These are phyloP conservation scores for Cydia amplana DNA, from an alignment of 1,140 invertebrate species.

Conservation along the genomic window DNA sequence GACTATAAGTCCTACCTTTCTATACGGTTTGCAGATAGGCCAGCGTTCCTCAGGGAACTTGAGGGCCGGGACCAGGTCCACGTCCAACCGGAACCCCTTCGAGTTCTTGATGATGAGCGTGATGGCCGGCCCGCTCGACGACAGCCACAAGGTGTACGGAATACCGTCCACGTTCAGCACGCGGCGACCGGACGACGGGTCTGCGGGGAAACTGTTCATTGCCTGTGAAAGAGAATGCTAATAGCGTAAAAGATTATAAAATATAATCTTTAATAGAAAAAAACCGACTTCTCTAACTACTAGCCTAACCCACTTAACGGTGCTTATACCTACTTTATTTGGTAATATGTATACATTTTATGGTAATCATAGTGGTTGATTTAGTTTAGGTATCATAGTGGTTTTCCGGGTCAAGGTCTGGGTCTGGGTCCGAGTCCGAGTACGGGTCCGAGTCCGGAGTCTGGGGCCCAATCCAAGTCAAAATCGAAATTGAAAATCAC, in stretches of 20 bases:
- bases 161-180: constrained; percentile 39
- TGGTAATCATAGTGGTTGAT: no score
- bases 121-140: constrained; percentile 73
- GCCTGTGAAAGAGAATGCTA: constrained; percentile 26
- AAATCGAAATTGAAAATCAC: no score
- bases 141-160: constrained; percentile 47
- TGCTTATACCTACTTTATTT: no score
- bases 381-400: no score
- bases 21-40: constrained; percentile 47
- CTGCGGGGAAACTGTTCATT: constrained; percentile 39
- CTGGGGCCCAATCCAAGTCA: no score
- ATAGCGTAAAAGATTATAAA: neutral
- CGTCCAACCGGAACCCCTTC: constrained; percentile 51
- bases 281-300: no score
- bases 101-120: constrained; percentile 60
- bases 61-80: constrained; percentile 77
- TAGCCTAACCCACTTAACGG: no score
- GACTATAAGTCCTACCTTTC: neutral
- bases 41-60: constrained; percentile 60
- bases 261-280: no score
- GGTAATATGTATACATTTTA: no score
- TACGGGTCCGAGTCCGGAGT: no score
- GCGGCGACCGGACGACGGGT: neutral
- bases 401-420: no score
- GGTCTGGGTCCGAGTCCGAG: no score